Percentiles rank a stretch among this genome's conserved stretches.
Conservation (phyloP, 2,797 vertebrate species). For the Prunella strophiata region DNA sequence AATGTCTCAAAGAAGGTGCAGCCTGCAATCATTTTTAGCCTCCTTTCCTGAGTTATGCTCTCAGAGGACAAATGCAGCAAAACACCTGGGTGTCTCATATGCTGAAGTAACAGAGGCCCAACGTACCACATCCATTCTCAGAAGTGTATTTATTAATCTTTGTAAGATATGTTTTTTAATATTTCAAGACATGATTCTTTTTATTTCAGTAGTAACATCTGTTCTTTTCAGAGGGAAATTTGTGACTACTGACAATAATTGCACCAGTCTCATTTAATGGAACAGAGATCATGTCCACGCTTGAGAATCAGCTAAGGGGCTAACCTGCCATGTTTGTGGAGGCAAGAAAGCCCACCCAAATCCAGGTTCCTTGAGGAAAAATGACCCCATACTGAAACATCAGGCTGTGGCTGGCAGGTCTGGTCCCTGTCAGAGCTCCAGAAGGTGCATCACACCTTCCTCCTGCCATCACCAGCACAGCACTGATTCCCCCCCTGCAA, state of each 20-base stretch:
- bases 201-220: not conserved
- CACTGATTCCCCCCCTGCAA: not conserved
- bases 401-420: not conserved
- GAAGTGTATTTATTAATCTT: not conserved
- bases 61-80: not conserved
- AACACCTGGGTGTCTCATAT: not conserved
- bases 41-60: not conserved
- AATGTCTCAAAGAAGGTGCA: not conserved
- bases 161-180: not conserved
- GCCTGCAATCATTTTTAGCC: not conserved
- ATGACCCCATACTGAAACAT: not conserved
- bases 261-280: not conserved
- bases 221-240: not conserved
- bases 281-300: fast-evolving
- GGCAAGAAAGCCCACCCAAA: not conserved
- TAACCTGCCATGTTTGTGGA: not conserved
- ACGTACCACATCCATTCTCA: not conserved
- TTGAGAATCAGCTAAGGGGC: not conserved
- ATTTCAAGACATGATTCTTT: not conserved
- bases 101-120: not conserved
- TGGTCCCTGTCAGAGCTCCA: not conserved
- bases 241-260: not conserved
- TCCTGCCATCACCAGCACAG: not conserved
- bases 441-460: fast-evolving
- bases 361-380: not conserved